Conservation (phyloP, 1,140 invertebrate genomes). For the Cydia amplana region DNA sequence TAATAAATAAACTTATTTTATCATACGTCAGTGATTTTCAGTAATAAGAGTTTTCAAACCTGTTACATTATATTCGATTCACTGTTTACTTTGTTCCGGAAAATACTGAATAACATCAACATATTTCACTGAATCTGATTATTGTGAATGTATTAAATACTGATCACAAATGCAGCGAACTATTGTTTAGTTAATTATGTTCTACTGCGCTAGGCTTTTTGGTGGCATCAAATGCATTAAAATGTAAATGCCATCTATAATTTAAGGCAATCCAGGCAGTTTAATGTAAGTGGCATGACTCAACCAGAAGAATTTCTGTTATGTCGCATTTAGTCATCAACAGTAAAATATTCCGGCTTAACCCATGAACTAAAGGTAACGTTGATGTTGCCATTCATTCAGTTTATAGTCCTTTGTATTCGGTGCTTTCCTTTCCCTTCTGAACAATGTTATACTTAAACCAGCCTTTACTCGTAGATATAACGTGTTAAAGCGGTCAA, state of each 20-base stretch:
- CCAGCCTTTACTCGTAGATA: not conserved
- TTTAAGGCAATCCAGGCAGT: not conserved
- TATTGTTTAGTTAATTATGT: not conserved
- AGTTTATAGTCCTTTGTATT: slow-evolving; percentile 31
- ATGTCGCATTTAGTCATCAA: slow-evolving; percentile 11
- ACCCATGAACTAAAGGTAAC: slow-evolving; percentile 11
- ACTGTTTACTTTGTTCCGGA: not conserved
- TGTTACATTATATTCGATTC: not conserved
- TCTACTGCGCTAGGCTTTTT: not conserved
- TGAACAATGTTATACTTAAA: not conserved
- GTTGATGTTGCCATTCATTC: slow-evolving; percentile 18
- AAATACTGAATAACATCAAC: not conserved
- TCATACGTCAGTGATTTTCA: no score
- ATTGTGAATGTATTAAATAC: not conserved
- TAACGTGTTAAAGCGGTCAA: not conserved
- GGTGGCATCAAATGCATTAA: slow-evolving; percentile 6
- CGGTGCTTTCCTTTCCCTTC: slow-evolving; percentile 10
- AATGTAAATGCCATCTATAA: not conserved
- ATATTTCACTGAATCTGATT: not conserved
- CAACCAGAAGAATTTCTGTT: slow-evolving; percentile 5
- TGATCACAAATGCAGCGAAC: not conserved
- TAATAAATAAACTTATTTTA: no score
- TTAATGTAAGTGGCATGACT: not conserved
- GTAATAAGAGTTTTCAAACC: no score
- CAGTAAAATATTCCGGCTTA: slow-evolving; percentile 7